Conservation (phyloP, 30 jellyfish, hydroid and myxozoan species). For the Cassiopea andromeda region DNA sequence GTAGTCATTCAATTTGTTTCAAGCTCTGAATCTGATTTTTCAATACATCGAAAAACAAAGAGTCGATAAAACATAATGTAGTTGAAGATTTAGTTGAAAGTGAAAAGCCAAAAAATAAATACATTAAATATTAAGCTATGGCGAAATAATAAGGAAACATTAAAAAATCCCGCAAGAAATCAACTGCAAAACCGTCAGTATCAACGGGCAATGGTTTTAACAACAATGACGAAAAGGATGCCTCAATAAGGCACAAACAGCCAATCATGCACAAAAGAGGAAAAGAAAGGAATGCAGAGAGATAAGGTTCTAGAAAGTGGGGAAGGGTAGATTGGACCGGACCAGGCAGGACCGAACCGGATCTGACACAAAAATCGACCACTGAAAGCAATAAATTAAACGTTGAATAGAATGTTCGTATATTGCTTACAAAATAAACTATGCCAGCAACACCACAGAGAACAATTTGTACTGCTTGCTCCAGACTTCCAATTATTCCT, state of each 20-base stretch:
- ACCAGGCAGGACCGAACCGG: neutral
- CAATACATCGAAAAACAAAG: too few relatives aligned
- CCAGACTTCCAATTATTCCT: conserved; percentile 50
- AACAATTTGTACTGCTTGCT: conserved; percentile 50
- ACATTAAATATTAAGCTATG: too few relatives aligned
- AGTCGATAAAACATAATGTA: too few relatives aligned
- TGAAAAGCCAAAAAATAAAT: too few relatives aligned
- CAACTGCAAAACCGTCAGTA: too few relatives aligned
- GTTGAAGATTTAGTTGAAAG: too few relatives aligned
- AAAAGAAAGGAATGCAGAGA: neutral
- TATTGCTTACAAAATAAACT: conserved; percentile 37
- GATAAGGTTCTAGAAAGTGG: neutral
- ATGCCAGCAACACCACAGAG: conserved; percentile 21
- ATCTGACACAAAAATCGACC: neutral
- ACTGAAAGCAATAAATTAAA: neutral
- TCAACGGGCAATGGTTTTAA: too few relatives aligned
- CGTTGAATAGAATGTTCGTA: neutral
- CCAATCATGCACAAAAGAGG: neutral
- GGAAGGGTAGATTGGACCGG: neutral
- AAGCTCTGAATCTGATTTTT: too few relatives aligned
- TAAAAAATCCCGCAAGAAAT: too few relatives aligned
- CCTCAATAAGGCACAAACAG: neutral
- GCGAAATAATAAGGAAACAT: too few relatives aligned
- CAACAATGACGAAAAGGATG: neutral
- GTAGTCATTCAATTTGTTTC: too few relatives aligned